Base-by-base conservation (phyloP, 2,797 vertebrate species). In the Halcyon badia region DNA sequence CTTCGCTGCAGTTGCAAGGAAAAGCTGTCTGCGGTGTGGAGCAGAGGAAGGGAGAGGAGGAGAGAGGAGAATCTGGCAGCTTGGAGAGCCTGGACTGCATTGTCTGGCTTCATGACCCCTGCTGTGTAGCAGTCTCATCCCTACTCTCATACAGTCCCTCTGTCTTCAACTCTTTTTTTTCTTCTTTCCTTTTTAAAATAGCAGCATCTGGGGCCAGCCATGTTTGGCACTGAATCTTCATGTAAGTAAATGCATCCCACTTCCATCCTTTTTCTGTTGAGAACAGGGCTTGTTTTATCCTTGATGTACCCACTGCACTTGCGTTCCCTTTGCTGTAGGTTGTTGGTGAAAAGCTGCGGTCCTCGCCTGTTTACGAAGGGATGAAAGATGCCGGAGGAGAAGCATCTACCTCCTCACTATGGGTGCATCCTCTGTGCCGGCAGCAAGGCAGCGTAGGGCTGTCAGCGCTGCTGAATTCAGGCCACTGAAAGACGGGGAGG, bases 151-250 rank as follows among this genome's bases (percentile, higher is more conserved):
- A 94, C 85, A 35, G 60, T 96, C 86, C 86, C 77, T 96, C 88
- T 92, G 87, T 95, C 96, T 94, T 91, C 92, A 80, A 95, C 88
- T 93, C 70, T 76, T 94, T 96, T 97, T 97, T 97, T 97, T 97
- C 94, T 92, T 97, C 96, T 95, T 88, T 95, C 85, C 83, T 97
- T 95, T 97, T 97, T 98, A 98, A 98, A 98, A 99, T 97, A 98
- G 98, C 98, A 98, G 98, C 98, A 98, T 99, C 99, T 98, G 98
- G 97, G 98, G 98, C 98, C 99, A 99, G 99, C 99, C 99, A 99
- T 99, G 99, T 99, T 99, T 99, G 99, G 99, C 98, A 99, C 99
- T 93, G 99, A 99, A 98, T 99, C 99, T 94, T 99, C 99, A 99
- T 99, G 99, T 99, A 99, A 99, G 99, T 99, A 99, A 97, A 98